These are phyloP conservation scores for Scaptomyza caliginosa DNA, from an alignment of 2,888 invertebrate species.

Conservation along the genomic window DNA sequence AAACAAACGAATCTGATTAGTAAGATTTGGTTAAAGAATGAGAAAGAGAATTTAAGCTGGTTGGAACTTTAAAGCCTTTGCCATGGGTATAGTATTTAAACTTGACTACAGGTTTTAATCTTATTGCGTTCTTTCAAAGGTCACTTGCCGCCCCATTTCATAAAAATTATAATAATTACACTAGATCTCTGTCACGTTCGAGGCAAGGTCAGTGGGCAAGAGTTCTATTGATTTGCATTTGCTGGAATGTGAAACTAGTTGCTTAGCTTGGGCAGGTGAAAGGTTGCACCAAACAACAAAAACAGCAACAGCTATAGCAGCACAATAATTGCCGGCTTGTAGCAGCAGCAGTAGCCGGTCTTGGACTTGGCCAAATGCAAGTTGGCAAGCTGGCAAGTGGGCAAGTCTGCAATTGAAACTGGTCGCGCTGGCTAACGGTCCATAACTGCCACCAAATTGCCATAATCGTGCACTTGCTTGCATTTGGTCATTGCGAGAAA, in stretches of 20 bases:
- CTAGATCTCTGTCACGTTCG: not conserved
- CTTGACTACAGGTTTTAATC: not conserved
- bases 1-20: not conserved
- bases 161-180: not conserved
- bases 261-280: constrained; percentile 33
- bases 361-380: constrained; percentile 47
- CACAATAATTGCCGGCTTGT: constrained; percentile 29
- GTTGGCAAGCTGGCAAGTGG: constrained; percentile 1
- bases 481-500: constrained; percentile 71
- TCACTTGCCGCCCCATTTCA: not conserved
- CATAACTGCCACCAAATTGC: constrained; percentile 66
- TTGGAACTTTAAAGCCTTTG: not conserved
- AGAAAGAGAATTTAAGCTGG: not conserved
- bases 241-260: constrained; percentile 36
- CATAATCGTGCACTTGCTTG: constrained; percentile 66
- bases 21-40: not conserved
- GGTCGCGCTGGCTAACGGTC: constrained; percentile 48
- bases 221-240: constrained; percentile 35
- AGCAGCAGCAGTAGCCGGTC: constrained; percentile 6
- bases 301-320: constrained; percentile 10
- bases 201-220: constrained; percentile 40
- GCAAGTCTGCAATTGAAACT: constrained; percentile 50
- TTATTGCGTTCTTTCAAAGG: not conserved
- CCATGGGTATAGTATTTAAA: no score
- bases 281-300: constrained; percentile 38